These are phyloP conservation scores for Cataglyphis livida DNA, from an alignment of 2,888 invertebrate species.

Conservation along the genomic window DNA sequence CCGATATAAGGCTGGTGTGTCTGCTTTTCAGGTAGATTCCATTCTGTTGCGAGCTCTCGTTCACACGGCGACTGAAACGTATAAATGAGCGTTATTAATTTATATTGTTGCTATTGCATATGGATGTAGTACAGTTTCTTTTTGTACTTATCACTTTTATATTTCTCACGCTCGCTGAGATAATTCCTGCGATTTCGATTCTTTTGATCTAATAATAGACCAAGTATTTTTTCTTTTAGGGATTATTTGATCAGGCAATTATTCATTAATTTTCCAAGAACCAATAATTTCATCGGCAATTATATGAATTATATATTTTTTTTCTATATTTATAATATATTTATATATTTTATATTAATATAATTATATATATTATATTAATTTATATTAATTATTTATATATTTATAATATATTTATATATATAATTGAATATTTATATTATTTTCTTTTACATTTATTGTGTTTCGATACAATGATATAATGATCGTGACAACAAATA, in stretches of 20 bases:
- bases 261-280: neutral
- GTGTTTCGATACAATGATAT: neutral
- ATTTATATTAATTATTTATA: too few species aligned
- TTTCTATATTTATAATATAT: neutral
- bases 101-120: neutral
- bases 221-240: neutral
- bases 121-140: neutral
- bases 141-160: constrained; percentile 10
- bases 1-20: neutral
- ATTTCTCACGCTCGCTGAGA: constrained; percentile 5
- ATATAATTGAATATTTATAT: neutral
- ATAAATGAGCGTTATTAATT: constrained; percentile 17
- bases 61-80: constrained; percentile 59
- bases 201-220: neutral
- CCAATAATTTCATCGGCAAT: neutral
- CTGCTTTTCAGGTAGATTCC: constrained; percentile 70
- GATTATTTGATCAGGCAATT: neutral
- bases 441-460: neutral
- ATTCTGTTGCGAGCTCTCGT: constrained; percentile 61
- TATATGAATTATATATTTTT: neutral
- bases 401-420: neutral
- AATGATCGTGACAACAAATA: neutral
- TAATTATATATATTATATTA: too few species aligned
- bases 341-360: too few species aligned
- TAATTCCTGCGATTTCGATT: constrained; percentile 12